Conservation (phyloP, 1,140 invertebrate species). For the Helicoverpa zea region DNA sequence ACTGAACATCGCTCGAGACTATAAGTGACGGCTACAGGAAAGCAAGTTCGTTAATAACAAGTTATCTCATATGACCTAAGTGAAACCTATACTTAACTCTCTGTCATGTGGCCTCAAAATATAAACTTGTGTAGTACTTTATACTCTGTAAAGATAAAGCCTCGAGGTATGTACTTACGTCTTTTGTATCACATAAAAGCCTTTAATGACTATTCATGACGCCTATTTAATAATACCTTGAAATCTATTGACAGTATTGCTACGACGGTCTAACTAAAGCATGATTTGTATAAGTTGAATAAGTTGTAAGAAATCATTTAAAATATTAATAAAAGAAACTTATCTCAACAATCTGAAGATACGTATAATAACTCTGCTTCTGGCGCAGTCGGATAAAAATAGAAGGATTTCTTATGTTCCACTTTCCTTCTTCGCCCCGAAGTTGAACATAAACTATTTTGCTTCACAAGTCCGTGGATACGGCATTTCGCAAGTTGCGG, state of each 20-base stretch:
- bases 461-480: no score
- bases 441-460: no score
- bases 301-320: no score
- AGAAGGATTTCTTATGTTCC: no score
- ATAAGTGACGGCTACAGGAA: not conserved
- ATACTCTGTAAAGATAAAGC: not conserved
- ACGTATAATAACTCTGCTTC: no score
- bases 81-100: slow-evolving; percentile 19
- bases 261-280: not conserved
- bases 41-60: slow-evolving; percentile 4
- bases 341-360: no score
- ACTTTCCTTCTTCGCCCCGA: no score
- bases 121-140: not conserved
- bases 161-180: not conserved
- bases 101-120: slow-evolving; percentile 16
- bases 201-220: slow-evolving; percentile 6
- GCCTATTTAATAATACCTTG: slow-evolving; percentile 3
- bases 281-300: not conserved
- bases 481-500: no score
- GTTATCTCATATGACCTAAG: not conserved
- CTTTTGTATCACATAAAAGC: not conserved
- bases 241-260: not conserved
- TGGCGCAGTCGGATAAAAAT: no score
- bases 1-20: no score
- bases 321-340: no score